Evolutionary conservation across 64 coral and sea anemone genomes (phyloP), one percentile per base, ranked within the genome.

Genomic region (Stichodactyla mertensii): DNA sequence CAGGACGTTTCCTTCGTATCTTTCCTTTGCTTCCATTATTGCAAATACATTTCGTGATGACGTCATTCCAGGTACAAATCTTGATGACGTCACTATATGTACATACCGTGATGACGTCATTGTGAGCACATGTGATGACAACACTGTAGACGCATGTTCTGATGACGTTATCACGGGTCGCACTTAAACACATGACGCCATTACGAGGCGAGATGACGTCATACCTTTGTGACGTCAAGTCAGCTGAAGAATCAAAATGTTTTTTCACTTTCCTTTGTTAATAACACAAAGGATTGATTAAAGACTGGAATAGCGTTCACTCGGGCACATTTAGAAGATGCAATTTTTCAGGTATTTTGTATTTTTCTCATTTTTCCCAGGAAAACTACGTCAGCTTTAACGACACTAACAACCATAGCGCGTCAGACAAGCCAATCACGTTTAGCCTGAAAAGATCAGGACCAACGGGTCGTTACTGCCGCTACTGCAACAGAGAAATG

Each of bases 401-500:
- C 10, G 20, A n/a, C 27, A 54, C 28, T 4, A 28, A 57, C 22
- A 27, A 81, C 13, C 78, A 55, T 51, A 57, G 20, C 15, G 55
- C 23, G 9, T 22, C 55, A 55, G 14, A 55, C 51, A 20, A 54
- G 27, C 52, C 80, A 20, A 55, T 57, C 80, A 53, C 51, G 27
- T 54, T 54, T 14, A 82, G 80, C 80, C 10, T 82, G 16, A 57
- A 82, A 22, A 20, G 69, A 11, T 23, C 69, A 19, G 24, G 69
- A 4, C 51, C 80, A 82, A 54, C 52, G 11, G 80, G 52, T 19
- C 80, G 12, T 12, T 61, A 36, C 9, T 92, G 90, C 51, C 83
- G 36, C 24, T 92, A 87, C 74, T 92, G 90, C 27, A 87, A 87
- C 9, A 74, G 86, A 52, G 85, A 82, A 20, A 92, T 87, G 90